These are phyloP conservation scores for Erannis defoliaria DNA, from an alignment of 2,888 invertebrate species.

Conservation along the genomic window DNA sequence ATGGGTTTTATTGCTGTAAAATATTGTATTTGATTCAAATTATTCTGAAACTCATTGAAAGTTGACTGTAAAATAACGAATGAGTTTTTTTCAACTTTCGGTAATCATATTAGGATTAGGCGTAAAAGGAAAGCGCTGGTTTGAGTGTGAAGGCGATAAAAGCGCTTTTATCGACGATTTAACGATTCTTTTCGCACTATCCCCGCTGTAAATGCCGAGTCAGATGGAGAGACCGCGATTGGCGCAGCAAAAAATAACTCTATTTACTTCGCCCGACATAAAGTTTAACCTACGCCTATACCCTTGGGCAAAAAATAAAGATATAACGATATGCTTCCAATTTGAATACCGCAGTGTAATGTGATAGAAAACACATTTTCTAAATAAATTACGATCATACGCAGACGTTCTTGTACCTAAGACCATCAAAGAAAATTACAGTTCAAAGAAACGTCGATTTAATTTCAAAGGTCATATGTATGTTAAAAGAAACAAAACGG, in stretches of 20 bases:
- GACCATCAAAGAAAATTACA: conserved; percentile 34
- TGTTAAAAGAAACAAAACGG: conserved; percentile 1
- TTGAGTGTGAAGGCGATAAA: conserved; percentile 71
- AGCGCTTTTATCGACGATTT: conserved; percentile 76
- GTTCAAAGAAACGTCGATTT: conserved; percentile 23
- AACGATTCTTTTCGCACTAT: conserved; percentile 77
- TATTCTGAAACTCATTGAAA: conserved; percentile 58
- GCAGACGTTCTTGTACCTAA: conserved; percentile 15
- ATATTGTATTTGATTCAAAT: conserved; percentile 63
- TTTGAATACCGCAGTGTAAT: conserved; percentile 34
- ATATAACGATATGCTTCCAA: conserved; percentile 37
- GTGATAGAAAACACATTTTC: conserved; percentile 23
- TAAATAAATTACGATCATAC: conserved; percentile 22
- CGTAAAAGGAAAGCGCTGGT: conserved; percentile 68
- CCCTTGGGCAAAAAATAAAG: conserved; percentile 43
- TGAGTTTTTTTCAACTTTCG: conserved; percentile 33
- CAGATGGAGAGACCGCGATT: conserved; percentile 74
- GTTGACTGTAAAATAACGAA: conserved; percentile 40
- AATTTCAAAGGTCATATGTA: conserved; percentile 7
- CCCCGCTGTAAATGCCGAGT: conserved; percentile 77
- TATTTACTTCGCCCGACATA: conserved; percentile 64
- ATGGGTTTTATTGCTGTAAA: conserved; percentile 74
- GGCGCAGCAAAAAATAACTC: conserved; percentile 70
- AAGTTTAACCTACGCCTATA: conserved; percentile 54
- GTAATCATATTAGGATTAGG: conserved; percentile 65